Evolutionary conservation across 2,797 vertebrate genomes (phyloP).

Genomic region (Coluber constrictor): DNA sequence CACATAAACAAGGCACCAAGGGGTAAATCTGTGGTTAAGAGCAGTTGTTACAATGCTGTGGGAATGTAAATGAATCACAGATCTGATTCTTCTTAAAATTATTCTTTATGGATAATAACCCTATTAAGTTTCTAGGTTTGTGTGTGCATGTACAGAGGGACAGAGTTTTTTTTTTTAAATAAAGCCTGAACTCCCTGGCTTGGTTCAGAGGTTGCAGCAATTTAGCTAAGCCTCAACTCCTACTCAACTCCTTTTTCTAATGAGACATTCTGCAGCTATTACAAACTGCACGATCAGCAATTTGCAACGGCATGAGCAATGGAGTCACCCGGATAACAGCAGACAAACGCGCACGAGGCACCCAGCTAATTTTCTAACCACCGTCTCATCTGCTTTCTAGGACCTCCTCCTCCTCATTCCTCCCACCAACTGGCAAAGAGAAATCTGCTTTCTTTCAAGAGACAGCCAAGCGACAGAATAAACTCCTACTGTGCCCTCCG

Average conservation of each 20-base stretch:
- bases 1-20: not conserved
- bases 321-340: not conserved
- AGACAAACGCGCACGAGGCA: not conserved
- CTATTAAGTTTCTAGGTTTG: no score
- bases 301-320: not conserved
- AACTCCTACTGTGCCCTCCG: no score
- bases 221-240: not conserved
- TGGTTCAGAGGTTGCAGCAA: not conserved
- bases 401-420: not conserved
- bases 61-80: not conserved
- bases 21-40: not conserved
- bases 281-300: not conserved
- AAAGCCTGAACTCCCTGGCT: not conserved
- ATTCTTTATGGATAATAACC: not conserved
- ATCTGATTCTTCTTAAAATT: not conserved
- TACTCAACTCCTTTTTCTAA: not conserved
- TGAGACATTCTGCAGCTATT: not conserved
- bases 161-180: not conserved
- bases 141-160: not conserved
- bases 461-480: not conserved
- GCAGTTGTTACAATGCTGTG: not conserved
- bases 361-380: not conserved
- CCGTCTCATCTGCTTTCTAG: not conserved
- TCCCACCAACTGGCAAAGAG: not conserved
- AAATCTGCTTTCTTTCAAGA: not conserved